Evolutionary conservation across 2,888 invertebrate genomes (phyloP).

Genomic region (Cremastobaeus sp.): DNA sequence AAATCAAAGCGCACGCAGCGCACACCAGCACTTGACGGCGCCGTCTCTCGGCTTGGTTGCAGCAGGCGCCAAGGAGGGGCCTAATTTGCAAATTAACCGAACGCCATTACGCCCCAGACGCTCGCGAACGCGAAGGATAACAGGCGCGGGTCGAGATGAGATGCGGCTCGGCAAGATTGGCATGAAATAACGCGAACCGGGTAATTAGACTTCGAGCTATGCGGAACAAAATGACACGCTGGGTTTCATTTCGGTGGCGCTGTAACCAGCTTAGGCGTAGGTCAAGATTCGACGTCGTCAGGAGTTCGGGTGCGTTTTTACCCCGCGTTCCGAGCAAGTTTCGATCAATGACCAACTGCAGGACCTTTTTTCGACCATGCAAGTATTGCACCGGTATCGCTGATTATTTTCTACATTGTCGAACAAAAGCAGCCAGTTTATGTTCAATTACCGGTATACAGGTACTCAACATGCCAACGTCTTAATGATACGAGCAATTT

Average conservation of each 20-base stretch:
- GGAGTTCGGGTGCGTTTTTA: too few species aligned
- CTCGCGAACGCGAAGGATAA: conserved; percentile 46
- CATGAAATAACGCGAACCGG: conserved; percentile 33
- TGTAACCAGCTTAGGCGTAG: too few species aligned
- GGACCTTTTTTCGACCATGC: too few species aligned
- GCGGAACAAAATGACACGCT: conserved; percentile 55
- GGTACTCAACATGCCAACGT: conserved; percentile 21
- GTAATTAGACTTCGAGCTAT: conserved; percentile 37
- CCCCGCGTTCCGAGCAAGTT: too few species aligned
- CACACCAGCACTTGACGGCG: conserved; percentile 27
- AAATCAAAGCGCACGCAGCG: conserved; percentile 16
- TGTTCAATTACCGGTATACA: conserved; percentile 14
- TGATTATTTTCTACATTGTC: too few species aligned
- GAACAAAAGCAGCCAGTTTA: conserved; percentile 20
- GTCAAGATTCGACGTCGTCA: too few species aligned
- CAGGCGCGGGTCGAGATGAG: conserved; percentile 29
- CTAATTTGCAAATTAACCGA: conserved; percentile 57
- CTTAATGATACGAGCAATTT: conserved; percentile 53
- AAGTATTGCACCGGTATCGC: too few species aligned
- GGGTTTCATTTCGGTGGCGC: conserved; percentile 41
- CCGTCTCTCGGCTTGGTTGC: not conserved
- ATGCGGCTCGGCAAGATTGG: conserved; percentile 37
- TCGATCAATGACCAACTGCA: too few species aligned
- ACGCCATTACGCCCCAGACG: conserved; percentile 43
- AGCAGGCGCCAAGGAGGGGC: conserved; percentile 46